These are phyloP conservation scores for Pseudachorutes palmiensis DNA, from an alignment of 1,140 invertebrate genomes.

Conservation along the genomic window DNA sequence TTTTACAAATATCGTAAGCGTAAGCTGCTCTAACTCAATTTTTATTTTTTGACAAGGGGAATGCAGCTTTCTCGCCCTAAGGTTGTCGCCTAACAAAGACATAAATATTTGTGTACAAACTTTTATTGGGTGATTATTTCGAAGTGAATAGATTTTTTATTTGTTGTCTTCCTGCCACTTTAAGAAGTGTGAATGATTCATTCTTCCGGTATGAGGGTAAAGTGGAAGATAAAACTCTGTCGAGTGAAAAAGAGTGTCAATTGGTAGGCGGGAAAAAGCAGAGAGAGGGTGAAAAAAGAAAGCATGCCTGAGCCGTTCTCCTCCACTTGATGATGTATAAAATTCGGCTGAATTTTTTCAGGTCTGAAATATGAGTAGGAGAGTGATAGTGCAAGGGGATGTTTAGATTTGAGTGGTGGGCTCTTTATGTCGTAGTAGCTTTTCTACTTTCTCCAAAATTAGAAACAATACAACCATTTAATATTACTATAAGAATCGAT, in stretches of 20 bases:
- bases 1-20: too few species aligned
- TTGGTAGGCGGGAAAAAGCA: not conserved
- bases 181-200: constrained; percentile 1
- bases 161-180: constrained; percentile 9
- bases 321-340: constrained; percentile 7
- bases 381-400: not conserved
- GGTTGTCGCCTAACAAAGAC: not conserved
- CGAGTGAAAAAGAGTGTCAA: not conserved
- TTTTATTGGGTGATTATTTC: constrained; percentile 10
- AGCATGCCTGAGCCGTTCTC: constrained; percentile 18
- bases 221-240: not conserved
- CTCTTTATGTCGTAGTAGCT: not conserved
- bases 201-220: not conserved
- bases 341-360: constrained; percentile 10
- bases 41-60: not conserved
- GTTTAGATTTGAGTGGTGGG: not conserved
- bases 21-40: too few species aligned
- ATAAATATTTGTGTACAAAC: constrained; percentile 5
- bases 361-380: not conserved
- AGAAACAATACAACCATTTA: too few species aligned
- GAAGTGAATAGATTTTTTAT: constrained; percentile 9
- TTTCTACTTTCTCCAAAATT: constrained; percentile 10
- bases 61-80: not conserved
- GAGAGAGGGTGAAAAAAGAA: constrained; percentile 3
- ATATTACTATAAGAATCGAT: too few species aligned